Evolutionary conservation across 2,113 vertebrate genomes (phyloP).

Genomic region (Lophura nycthemera): DNA sequence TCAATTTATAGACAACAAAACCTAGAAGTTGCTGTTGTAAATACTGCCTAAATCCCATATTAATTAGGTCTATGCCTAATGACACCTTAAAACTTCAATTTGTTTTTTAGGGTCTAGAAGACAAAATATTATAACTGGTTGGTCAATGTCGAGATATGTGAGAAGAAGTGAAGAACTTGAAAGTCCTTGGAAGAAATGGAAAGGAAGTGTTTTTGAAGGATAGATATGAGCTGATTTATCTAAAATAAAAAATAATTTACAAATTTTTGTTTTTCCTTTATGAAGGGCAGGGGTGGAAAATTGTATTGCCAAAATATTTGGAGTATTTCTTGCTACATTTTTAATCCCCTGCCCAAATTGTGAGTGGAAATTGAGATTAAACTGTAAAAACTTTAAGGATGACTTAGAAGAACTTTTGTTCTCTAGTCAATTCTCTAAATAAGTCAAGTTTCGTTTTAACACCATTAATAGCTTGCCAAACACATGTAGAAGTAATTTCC

Average conservation of each 20-base stretch:
- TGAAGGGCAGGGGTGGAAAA: too few species aligned
- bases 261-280: too few species aligned
- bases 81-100: background rate
- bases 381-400: background rate
- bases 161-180: background rate
- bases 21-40: background rate
- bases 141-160: background rate
- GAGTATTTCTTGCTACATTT: background rate
- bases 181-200: background rate
- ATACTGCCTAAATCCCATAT: background rate
- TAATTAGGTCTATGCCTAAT: background rate
- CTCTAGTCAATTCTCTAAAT: background rate
- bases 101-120: background rate
- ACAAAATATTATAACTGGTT: background rate
- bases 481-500: background rate
- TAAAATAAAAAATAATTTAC: background rate
- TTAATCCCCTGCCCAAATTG: background rate
- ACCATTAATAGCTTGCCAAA: background rate
- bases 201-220: background rate
- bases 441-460: background rate
- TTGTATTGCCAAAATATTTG: background rate
- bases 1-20: background rate
- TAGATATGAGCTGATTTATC: background rate
- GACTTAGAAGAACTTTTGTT: background rate
- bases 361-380: background rate